Evolutionary conservation across 1,140 invertebrate genomes (phyloP).

Genomic region (Hetaerina americana): DNA sequence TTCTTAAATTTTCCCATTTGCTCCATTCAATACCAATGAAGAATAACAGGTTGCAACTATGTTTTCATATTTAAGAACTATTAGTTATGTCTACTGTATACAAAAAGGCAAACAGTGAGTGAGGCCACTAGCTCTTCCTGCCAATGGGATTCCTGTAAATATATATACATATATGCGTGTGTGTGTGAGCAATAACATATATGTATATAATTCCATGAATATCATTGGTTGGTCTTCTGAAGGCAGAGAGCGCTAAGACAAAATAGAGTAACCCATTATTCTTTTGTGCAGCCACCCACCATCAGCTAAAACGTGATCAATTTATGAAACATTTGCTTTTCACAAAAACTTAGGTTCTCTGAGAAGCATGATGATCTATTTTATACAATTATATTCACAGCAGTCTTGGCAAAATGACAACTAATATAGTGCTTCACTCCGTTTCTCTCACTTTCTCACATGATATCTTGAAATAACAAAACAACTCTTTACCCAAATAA

Average conservation of each 20-base stretch:
- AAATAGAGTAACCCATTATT: slow-evolving; percentile 1
- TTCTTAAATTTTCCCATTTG: neutral
- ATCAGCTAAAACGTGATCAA: neutral
- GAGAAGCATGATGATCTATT: neutral
- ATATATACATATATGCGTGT: neutral
- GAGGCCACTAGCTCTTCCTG: slow-evolving; percentile 5
- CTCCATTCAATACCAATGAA: neutral
- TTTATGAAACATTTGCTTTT: neutral
- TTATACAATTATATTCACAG: neutral
- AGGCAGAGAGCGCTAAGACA: neutral
- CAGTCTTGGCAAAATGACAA: neutral
- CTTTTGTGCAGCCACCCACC: neutral
- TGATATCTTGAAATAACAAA: neutral
- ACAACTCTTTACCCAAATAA: neutral
- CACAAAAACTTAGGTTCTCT: neutral
- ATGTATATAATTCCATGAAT: neutral
- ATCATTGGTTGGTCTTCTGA: neutral
- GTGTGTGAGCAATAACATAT: neutral
- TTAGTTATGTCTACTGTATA: slow-evolving; percentile 1
- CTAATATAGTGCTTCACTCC: neutral
- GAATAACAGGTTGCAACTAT: neutral
- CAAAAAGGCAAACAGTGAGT: slow-evolving; percentile 9
- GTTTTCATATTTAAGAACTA: neutral
- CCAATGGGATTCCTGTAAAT: neutral
- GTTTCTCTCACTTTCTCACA: neutral